These are phyloP conservation scores for Sorex fumeus DNA, from an alignment of 2,113 vertebrate species.

Conservation along the genomic window DNA sequence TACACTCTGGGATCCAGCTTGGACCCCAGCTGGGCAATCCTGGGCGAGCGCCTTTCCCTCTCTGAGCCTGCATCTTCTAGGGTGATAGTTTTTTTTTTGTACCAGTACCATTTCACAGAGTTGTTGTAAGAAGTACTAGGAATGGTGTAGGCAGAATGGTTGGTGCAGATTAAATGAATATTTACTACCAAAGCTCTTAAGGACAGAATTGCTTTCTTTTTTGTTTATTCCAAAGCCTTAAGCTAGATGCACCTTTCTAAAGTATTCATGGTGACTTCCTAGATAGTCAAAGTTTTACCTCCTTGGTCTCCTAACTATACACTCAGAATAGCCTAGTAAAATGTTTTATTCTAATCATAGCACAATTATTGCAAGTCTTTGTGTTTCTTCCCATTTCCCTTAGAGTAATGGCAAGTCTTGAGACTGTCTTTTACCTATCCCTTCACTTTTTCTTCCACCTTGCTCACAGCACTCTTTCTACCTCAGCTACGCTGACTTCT, in stretches of 20 bases:
- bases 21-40: neutral
- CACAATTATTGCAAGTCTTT: neutral
- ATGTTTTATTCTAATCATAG: neutral
- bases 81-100: neutral
- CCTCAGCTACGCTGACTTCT: neutral
- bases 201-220: neutral
- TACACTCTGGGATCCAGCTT: neutral
- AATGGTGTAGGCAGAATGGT: neutral
- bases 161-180: neutral
- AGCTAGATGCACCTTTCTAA: neutral
- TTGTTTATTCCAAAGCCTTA: neutral
- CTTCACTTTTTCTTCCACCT: neutral
- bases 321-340: neutral
- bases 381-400: neutral
- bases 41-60: neutral
- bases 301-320: neutral
- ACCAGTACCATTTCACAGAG: neutral
- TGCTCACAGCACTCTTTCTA: neutral
- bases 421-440: neutral
- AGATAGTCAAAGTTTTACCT: neutral
- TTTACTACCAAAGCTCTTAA: neutral
- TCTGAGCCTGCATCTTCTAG: neutral
- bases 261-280: neutral
- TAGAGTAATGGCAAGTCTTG: neutral
- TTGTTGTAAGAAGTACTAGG: neutral